Base-by-base conservation (phyloP, 2,888 invertebrate species). In the Gortyna flavago region DNA sequence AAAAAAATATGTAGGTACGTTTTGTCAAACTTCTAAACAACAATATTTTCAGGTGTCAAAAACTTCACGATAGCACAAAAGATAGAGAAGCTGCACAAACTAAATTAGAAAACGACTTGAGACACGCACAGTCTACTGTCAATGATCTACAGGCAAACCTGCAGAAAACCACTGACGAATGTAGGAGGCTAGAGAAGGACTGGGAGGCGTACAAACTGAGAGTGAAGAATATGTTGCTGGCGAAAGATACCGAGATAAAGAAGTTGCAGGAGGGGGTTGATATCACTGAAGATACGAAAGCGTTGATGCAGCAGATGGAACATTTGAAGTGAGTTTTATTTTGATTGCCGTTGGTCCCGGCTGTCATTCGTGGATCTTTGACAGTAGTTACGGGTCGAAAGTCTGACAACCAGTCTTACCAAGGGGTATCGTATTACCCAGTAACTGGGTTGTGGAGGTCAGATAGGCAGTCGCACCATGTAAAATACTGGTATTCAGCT, bases 141-240 rank as follows among this genome's bases (percentile, higher is more conserved):
- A 88, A 80, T 16, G 94, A 95, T 8, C 85, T 96, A 5, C 92
- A 95, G 75, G 86, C 84, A 16, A 92, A 93, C 51, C 85, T 96
- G 71, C 93, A 93, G 18, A 95, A 93, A 76, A 90, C 92, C 0
- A 92, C 88, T 0, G 90, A 83, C 1, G 96, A 96, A 85, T 95
- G 95, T 80, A 89, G 86, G 41, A 89, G 94, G 9, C 81, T 96
- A 21, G 96, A 96, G 82, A 94, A 88, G 67, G 96, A 96, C 65
- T 96, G 96, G 96, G 95, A 95, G 79, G 88, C 94, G 0, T 96
- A 96, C 61, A 96, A 96, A 86, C 80, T 95, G 54, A 90, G 96
- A 78, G 96, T 96, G 5, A 96, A 96, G 71, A 94, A 93, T 38
- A 96, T 96, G 95, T 87, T 96, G 29, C 85, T 84, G 25, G 89